phyloP scores from a whole-genome alignment of 2,888 invertebrate genomes.

The Cephalotes varians region DNA sequence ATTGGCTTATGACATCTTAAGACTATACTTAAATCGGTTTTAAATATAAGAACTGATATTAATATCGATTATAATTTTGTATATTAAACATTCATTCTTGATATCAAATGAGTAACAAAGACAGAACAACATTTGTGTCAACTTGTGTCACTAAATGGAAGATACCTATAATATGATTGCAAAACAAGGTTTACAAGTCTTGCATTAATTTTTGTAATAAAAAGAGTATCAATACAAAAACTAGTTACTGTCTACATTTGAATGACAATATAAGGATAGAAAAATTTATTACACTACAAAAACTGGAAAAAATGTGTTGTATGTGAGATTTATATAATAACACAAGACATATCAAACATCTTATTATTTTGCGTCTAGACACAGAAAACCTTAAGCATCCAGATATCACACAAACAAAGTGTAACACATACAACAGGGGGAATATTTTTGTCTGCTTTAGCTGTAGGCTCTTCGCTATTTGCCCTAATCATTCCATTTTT shows the following conservation, averaged over 20 bases:
- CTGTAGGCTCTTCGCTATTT: conserved; percentile 81
- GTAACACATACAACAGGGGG: conserved; percentile 81
- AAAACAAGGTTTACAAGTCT: background rate
- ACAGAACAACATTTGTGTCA: no score
- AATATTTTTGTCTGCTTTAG: conserved; percentile 75
- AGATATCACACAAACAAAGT: conserved; percentile 54
- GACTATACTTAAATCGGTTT: no score
- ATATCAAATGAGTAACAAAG: no score
- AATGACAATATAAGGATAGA: background rate
- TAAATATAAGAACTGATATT: no score
- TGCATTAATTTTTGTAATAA: conserved; percentile 4
- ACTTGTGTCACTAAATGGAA: no score
- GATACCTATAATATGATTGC: no score
- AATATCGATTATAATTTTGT: no score
- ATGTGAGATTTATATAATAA: background rate
- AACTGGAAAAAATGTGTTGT: background rate
- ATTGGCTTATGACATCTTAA: no score
- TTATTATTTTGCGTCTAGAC: conserved; percentile 1
- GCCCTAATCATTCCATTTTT: conserved; percentile 83
- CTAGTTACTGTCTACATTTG: background rate
- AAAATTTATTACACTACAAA: background rate
- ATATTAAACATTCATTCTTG: no score
- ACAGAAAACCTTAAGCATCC: conserved; percentile 26
- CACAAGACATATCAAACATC: conserved; percentile 2
- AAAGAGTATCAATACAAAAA: background rate